phyloP scores from a whole-genome alignment of 37 sponge, comb jelly and placozoan species.

The Petrosia ficiformis region DNA sequence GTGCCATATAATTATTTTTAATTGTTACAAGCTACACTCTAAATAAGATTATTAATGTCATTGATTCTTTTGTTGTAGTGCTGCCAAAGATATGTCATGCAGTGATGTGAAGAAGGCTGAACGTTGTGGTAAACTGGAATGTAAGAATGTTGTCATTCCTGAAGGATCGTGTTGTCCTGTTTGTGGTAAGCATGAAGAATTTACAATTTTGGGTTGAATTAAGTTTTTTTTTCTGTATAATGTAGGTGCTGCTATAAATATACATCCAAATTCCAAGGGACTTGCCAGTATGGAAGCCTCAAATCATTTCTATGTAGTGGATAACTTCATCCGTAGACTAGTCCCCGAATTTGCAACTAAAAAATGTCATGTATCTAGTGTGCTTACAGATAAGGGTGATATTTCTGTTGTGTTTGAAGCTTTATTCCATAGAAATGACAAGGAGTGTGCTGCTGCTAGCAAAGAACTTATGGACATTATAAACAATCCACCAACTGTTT shows the following conservation, averaged over 20 bases:
- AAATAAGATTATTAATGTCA: neutral
- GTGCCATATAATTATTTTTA: no score
- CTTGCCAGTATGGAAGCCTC: constrained; percentile 4
- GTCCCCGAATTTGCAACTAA: neutral
- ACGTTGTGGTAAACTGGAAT: no score
- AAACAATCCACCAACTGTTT: constrained; percentile 3
- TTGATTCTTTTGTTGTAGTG: neutral
- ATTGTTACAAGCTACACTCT: no score
- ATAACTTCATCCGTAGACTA: constrained; percentile 23
- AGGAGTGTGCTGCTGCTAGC: constrained; percentile 12
- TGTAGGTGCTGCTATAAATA: constrained; percentile 31
- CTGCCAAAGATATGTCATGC: neutral
- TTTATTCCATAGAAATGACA: neutral
- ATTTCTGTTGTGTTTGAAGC: constrained; percentile 33
- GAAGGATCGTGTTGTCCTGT: constrained; percentile 42
- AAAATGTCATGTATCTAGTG: constrained; percentile 29
- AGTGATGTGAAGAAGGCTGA: no score
- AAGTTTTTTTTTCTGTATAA: neutral
- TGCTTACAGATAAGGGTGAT: constrained; percentile 35
- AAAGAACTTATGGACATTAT: constrained; percentile 13
- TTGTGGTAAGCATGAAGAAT: constrained; percentile 33
- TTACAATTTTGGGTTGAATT: neutral
- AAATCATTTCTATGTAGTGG: constrained; percentile 29
- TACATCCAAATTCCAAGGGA: constrained; percentile 5
- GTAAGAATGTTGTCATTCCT: constrained; percentile 25